phyloP scores from a whole-genome alignment of 2,113 vertebrate species.

The Indri indri region DNA sequence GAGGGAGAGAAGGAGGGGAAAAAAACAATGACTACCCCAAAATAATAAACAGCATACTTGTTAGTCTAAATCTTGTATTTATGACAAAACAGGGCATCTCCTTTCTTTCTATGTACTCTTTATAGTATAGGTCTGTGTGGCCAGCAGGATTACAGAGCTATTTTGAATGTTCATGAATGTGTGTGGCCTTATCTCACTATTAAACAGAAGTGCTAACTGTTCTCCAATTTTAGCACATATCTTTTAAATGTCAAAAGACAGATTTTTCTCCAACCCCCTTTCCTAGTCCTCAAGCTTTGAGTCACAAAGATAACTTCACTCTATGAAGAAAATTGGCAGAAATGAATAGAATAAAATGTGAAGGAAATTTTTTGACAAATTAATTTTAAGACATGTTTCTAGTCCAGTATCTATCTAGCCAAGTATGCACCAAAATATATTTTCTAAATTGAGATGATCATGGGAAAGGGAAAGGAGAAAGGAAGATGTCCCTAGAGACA shows the following conservation, averaged over 20 bases:
- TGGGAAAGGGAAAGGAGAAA: neutral
- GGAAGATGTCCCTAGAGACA: constrained; percentile 14
- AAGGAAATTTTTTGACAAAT: constrained; percentile 35
- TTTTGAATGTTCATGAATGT: constrained; percentile 59
- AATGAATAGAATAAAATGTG: constrained; percentile 57
- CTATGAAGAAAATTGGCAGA: constrained; percentile 63
- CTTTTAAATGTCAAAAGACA: constrained; percentile 81
- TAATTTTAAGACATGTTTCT: constrained; percentile 52
- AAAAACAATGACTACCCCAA: no score
- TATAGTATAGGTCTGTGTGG: neutral
- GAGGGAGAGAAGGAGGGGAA: accelerated
- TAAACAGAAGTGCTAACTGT: constrained; percentile 71
- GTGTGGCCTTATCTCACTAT: constrained; percentile 67
- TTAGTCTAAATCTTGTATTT: neutral
- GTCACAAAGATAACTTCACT: constrained; percentile 68
- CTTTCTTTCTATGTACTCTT: neutral
- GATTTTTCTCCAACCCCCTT: constrained; percentile 72
- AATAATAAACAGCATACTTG: neutral
- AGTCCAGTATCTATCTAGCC: constrained; percentile 17
- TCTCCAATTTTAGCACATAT: constrained; percentile 75
- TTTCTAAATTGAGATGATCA: constrained; percentile 51
- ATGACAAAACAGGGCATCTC: neutral
- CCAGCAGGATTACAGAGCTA: neutral
- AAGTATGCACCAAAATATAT: constrained; percentile 9
- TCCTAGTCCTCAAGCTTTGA: constrained; percentile 66